Evolutionary conservation across 2,888 invertebrate species (phyloP), one percentile per base, ranked within the genome.

Genomic region (Blomia tropicalis): DNA sequence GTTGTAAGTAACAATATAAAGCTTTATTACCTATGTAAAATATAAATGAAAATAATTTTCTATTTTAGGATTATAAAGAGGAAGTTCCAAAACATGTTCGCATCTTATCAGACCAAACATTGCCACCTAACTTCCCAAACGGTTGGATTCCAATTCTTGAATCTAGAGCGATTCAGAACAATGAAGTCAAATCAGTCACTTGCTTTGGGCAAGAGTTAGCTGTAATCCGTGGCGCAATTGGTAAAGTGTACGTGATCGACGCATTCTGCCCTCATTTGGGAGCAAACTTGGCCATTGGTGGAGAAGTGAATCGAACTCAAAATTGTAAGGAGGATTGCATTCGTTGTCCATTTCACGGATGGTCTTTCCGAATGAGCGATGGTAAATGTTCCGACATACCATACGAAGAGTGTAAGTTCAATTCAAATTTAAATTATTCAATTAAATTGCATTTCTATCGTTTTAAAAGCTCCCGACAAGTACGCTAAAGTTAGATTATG

Each of bases 251-350:
- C 61, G 80, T 85, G 1, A 76, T 89, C 32, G 84, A 90, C 72
- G 88, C 90, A 0, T 88, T 87, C 71, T 91, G 91, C 69, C 89
- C 90, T 0, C 91, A 91, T 71, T 75, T 91, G 68, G 91, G 91
- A 0, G 90, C 91, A 0, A 87, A 90, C 72, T 75, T 91, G 70
- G 87, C 81, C 0, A 78, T 84, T 0, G 88, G 87, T 0, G 89
- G 89, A 0, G 71, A 72, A 0, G 79, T 78, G 0, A 71, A 75
- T 17, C n/a, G n/a, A 22, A 25, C 22, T 31, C 4, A 54, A 27
- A 47, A 47, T 25, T 7, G 19, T 23, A 54, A 47, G 5, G 85
- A 83, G 0, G 82, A 84, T 70, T 86, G 86, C 69, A 79, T 91
- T 7, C 83, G 85, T 70, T 91, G 91, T 69, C 90, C 90, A 0